These are phyloP conservation scores for Eledona agricola DNA, from an alignment of 2,888 invertebrate species.

Conservation along the genomic window DNA sequence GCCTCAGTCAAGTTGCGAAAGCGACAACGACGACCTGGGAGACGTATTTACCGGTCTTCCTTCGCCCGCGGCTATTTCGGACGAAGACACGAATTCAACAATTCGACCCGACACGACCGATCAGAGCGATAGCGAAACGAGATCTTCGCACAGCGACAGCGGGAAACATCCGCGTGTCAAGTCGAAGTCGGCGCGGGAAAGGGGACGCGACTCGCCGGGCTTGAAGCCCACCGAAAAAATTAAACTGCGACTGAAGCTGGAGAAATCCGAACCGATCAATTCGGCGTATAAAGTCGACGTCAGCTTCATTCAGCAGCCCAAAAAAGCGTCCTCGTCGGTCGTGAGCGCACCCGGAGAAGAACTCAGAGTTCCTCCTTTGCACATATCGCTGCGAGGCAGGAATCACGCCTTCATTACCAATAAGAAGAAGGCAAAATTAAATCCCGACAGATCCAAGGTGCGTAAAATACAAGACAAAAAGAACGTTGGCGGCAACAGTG, in stretches of 20 bases:
- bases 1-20: slow-evolving; percentile 75
- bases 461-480: slow-evolving; percentile 49
- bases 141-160: slow-evolving; percentile 56
- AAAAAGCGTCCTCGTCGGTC: slow-evolving; percentile 54
- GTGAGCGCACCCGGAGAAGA: slow-evolving; percentile 66
- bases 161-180: slow-evolving; percentile 53
- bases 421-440: slow-evolving; percentile 68
- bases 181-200: slow-evolving; percentile 49
- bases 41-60: slow-evolving; percentile 61
- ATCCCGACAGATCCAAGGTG: slow-evolving; percentile 53
- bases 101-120: slow-evolving; percentile 63
- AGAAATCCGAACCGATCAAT: slow-evolving; percentile 82
- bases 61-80: slow-evolving; percentile 58
- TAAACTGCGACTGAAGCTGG: slow-evolving; percentile 82
- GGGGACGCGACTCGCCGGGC: slow-evolving; percentile 59
- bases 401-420: slow-evolving; percentile 87
- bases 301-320: slow-evolving; percentile 73
- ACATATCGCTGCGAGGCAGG: slow-evolving; percentile 84
- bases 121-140: slow-evolving; percentile 60
- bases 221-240: slow-evolving; percentile 74
- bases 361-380: slow-evolving; percentile 85
- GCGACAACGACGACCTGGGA: slow-evolving; percentile 63
- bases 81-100: slow-evolving; percentile 69
- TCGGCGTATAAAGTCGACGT: slow-evolving; percentile 84
- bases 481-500: slow-evolving; percentile 30